These are phyloP conservation scores for Carapus acus DNA, from an alignment of 2,797 vertebrate species.

Conservation along the genomic window DNA sequence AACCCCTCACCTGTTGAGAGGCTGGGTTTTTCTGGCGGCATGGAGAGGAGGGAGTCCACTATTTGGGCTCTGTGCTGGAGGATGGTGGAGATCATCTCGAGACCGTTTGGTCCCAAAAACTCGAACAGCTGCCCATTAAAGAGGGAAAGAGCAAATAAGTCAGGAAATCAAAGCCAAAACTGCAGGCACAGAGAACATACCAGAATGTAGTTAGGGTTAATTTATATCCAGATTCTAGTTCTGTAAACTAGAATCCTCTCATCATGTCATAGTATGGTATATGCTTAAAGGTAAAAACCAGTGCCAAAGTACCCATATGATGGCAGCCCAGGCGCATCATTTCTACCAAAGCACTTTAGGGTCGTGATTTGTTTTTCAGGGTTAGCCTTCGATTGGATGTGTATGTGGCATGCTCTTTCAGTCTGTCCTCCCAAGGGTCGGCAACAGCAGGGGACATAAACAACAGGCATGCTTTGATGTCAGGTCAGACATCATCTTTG, in stretches of 20 bases:
- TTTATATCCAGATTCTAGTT: too few species aligned
- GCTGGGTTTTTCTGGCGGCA: constrained; percentile 71
- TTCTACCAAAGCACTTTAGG: constrained; percentile 7
- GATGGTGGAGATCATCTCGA: constrained; percentile 92
- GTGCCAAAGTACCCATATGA: too few species aligned
- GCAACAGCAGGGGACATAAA: constrained; percentile 34
- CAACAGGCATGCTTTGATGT: constrained; percentile 55
- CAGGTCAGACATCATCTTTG: constrained; percentile 42
- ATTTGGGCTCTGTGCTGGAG: constrained; percentile 82
- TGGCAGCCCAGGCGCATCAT: constrained; percentile 5
- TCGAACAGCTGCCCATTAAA: constrained; percentile 81
- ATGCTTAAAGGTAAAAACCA: too few species aligned
- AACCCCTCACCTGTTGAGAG: constrained; percentile 77
- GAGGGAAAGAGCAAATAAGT: background rate
- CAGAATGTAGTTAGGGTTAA: too few species aligned
- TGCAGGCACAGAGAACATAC: background rate
- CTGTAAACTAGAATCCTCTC: too few species aligned
- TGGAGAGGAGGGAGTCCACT: constrained; percentile 77
- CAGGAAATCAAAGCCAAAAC: constrained; percentile 12
- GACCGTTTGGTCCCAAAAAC: constrained; percentile 88
- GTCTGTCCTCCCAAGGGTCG: constrained; percentile 30
- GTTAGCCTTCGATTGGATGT: constrained; percentile 10
- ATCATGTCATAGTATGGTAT: too few species aligned
- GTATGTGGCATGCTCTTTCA: constrained; percentile 30
- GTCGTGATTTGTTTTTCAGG: constrained; percentile 13